These are phyloP conservation scores for Emmelina monodactyla DNA, from an alignment of 2,888 invertebrate genomes.

Conservation along the genomic window DNA sequence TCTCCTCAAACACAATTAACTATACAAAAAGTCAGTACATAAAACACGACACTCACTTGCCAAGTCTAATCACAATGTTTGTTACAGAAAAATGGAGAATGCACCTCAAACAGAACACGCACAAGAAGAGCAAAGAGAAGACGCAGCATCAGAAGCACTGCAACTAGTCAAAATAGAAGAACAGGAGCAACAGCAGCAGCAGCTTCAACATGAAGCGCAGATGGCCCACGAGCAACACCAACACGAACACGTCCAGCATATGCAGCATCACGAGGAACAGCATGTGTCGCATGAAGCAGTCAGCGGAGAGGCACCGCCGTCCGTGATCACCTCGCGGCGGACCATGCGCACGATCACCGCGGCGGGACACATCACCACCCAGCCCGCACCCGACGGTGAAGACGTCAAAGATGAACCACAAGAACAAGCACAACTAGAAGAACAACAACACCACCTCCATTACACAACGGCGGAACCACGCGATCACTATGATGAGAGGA, in stretches of 20 bases:
- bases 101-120: not conserved
- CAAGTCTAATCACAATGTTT: too few relatives aligned
- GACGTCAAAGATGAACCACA: constrained; percentile 50
- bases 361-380: constrained; percentile 64
- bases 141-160: constrained; percentile 29
- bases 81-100: not conserved
- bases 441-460: constrained; percentile 20
- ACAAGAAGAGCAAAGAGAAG: constrained; percentile 22
- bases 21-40: too few relatives aligned
- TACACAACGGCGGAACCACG: constrained; percentile 14
- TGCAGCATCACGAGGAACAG: constrained; percentile 25
- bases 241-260: not conserved
- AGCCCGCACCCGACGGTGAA: constrained; percentile 26
- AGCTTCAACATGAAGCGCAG: constrained; percentile 18
- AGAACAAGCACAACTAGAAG: constrained; percentile 27
- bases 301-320: constrained; percentile 20
- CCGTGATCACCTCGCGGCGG: constrained; percentile 66
- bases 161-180: constrained; percentile 51
- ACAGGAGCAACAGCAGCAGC: constrained; percentile 18
- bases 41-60: too few relatives aligned
- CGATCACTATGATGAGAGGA: constrained; percentile 36
- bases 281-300: constrained; percentile 24
- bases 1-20: too few relatives aligned
- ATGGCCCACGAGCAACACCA: constrained; percentile 28
- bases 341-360: constrained; percentile 68